Percentiles rank a stretch among this genome's conserved stretches.
phyloP scores from a whole-genome alignment of 1,140 invertebrate species.

The Cepaea nemoralis region DNA sequence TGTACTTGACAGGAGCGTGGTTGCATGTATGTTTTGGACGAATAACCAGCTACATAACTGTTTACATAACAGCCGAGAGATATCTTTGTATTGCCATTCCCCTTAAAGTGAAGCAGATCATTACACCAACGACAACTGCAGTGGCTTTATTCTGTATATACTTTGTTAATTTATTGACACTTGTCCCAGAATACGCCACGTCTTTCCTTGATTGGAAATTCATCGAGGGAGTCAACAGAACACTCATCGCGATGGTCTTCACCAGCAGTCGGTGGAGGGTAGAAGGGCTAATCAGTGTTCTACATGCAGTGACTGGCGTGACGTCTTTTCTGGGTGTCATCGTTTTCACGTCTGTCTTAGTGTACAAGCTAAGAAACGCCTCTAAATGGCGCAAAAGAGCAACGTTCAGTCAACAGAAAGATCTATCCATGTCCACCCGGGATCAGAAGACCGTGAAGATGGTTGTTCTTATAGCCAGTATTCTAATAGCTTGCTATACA shows the following conservation, averaged over 20 bases:
- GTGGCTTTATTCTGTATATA: not conserved
- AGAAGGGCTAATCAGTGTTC: not conserved
- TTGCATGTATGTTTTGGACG: not conserved
- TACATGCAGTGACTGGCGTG: not conserved
- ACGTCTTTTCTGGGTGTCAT: not conserved
- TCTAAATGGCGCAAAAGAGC: constrained; percentile 1
- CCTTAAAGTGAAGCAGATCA: not conserved
- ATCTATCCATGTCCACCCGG: not conserved
- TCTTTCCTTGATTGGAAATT: not conserved
- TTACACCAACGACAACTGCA: not conserved
- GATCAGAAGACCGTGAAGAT: not conserved
- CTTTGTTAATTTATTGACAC: not conserved
- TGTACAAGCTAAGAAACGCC: not conserved
- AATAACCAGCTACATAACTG: constrained; percentile 19
- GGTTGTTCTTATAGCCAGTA: not conserved
- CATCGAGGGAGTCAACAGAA: not conserved
- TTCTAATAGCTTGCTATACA: constrained; percentile 16
- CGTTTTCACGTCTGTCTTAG: not conserved
- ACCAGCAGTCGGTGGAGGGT: not conserved
- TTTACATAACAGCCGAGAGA: constrained; percentile 6
- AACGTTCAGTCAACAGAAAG: not conserved
- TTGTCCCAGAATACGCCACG: constrained; percentile 12
- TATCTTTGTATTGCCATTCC: constrained; percentile 10
- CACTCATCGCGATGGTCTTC: not conserved
- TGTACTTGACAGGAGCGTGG: constrained; percentile 10